These are phyloP conservation scores for Andrena trimmerana DNA, from an alignment of 2,888 invertebrate genomes.

Conservation along the genomic window DNA sequence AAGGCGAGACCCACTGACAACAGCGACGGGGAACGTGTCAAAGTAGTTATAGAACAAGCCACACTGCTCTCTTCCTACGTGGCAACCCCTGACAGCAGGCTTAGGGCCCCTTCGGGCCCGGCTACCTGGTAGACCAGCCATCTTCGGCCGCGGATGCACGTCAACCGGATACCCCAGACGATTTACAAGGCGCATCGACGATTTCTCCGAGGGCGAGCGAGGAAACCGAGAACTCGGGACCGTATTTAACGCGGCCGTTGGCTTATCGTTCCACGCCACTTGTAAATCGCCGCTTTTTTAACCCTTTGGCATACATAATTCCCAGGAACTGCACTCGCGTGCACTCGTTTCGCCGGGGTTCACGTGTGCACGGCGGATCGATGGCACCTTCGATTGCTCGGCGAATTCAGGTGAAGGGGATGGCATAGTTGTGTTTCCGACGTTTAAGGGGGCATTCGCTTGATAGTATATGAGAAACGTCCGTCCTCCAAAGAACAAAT, in stretches of 20 bases:
- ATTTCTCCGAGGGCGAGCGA: background rate
- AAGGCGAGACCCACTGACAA: constrained; percentile 80
- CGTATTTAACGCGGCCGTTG: constrained; percentile 22
- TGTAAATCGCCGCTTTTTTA: constrained; percentile 29
- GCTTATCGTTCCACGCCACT: constrained; percentile 22
- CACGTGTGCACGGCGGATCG: constrained; percentile 18
- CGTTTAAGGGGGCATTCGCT: too few relatives aligned
- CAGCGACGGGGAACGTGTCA: constrained; percentile 83
- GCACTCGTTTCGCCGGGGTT: background rate
- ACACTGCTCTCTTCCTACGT: constrained; percentile 63
- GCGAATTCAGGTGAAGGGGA: constrained; percentile 24
- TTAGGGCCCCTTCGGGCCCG: constrained; percentile 24
- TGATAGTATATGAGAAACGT: too few relatives aligned
- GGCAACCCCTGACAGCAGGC: constrained; percentile 63
- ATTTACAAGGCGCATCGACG: constrained; percentile 40
- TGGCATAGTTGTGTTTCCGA: background rate
- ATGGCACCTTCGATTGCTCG: constrained; percentile 10
- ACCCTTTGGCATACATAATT: constrained; percentile 31
- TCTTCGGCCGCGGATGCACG: constrained; percentile 40
- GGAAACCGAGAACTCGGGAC: background rate
- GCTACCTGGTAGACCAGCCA: constrained; percentile 41
- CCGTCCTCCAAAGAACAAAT: too few relatives aligned
- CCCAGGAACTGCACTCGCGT: constrained; percentile 25
- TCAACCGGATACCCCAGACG: constrained; percentile 35
- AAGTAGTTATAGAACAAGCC: constrained; percentile 80